Evolutionary conservation across 2,797 vertebrate genomes (phyloP).

Genomic region (Chloroceryle amazona): DNA sequence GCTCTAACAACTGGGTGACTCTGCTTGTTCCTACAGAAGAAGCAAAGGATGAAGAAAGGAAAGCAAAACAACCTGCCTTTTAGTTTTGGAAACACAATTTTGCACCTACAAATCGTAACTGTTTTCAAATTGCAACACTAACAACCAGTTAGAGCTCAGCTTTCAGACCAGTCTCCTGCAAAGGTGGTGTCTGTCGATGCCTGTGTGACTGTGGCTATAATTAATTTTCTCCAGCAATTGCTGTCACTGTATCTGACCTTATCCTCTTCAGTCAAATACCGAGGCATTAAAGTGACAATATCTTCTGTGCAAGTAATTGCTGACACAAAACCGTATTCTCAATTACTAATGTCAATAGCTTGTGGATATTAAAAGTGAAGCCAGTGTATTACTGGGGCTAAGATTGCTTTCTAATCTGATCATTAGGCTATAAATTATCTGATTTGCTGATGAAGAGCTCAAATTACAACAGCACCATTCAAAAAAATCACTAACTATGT

Average conservation of each 20-base stretch:
- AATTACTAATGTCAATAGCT: background rate
- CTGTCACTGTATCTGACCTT: background rate
- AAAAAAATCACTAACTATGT: background rate
- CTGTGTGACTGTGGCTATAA: background rate
- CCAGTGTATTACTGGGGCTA: background rate
- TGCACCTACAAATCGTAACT: background rate
- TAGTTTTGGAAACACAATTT: background rate
- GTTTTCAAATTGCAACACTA: background rate
- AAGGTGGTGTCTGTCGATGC: background rate
- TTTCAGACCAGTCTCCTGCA: background rate
- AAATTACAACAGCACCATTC: background rate
- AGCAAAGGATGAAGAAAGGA: background rate
- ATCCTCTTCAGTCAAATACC: background rate
- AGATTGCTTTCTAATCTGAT: background rate
- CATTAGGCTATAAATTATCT: background rate
- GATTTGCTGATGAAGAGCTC: conserved; percentile 17
- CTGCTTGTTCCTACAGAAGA: background rate
- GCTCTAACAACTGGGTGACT: accelerated
- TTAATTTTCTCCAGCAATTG: background rate
- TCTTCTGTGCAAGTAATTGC: background rate
- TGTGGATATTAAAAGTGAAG: background rate
- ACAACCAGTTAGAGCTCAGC: background rate
- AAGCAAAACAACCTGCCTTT: background rate
- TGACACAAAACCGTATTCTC: background rate
- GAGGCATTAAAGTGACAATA: background rate